Evolutionary conservation across 1,140 invertebrate species (phyloP), one percentile per base, ranked within the genome.

Genomic region (Amphibalanus amphitrite): DNA sequence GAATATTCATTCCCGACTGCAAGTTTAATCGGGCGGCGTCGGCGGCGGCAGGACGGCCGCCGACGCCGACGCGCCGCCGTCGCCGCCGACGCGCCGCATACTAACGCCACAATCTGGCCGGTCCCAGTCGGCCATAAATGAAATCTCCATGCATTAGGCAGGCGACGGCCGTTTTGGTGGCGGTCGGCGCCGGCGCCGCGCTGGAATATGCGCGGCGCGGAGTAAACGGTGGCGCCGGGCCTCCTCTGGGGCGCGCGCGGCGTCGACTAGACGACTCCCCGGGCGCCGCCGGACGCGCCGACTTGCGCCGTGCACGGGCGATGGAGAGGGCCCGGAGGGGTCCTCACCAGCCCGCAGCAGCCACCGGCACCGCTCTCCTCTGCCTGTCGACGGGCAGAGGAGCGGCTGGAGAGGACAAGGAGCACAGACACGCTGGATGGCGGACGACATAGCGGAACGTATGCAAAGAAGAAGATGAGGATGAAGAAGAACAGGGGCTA

Each of bases 101-200:
- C 47, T 59, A 59, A 59, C 47, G 47, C 47, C 47, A 59, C 47
- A 59, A 59, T 59, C 47, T 59, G 47, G 47, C 47, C 6, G 47
- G 10, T 20, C 47, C 47, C 47, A 59, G 23, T 59, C 47, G 47
- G 17, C 47, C 47, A 59, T 59, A 59, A 59, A 59, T 59, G 47
- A 59, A 59, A 59, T 59, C 47, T 59, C 47, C 47, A 59, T 59
- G 47, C 47, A 59, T 59, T 59, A 59, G 47, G 47, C 47, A 59
- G 47, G 1, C 47, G 13, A 20, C 47, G 47, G 10, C 47, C 1
- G 47, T 23, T 23, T 59, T 20, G 20, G 47, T 20, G 47, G 20
- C 47, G 47, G 10, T 59, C 47, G 47, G 23, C 47, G 47, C 10
- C 47, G 10, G 47, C 23, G 47, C 47, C 23, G 47, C 47, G 47